Base-by-base conservation (phyloP, 2,888 invertebrate genomes). In the Bellardia pandia region DNA sequence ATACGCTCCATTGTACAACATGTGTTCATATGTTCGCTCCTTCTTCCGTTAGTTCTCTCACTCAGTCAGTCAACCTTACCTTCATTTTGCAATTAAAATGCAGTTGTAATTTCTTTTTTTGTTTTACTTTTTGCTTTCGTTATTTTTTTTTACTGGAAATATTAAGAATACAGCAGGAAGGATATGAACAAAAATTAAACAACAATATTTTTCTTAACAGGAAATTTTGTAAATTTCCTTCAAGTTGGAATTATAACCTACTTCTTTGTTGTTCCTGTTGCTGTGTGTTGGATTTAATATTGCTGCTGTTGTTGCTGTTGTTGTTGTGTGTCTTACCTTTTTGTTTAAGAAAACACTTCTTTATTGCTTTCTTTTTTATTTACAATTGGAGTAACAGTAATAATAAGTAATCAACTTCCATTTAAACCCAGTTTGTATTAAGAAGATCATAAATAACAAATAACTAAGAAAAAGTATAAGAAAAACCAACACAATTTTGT, bases 391-490 rank as follows among this genome's bases (percentile, higher is more conserved):
- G 14, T 23, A 72, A 37, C 51, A 81, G 64, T 51, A 77, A 77
- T 66, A 60, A 71, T 71, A 64, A 62, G 56, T 74, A 68, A 84
- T 87, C 84, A 84, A 87, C 81, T 87, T 84, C 42, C 40, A 74
- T 80, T 81, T 81, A 74, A 74, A 62, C 37, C 58, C 40, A 51
- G 53, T 74, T 84, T 81, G 62, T 75, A 84, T 81, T 81, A 85
- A 84, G 64, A 85, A 69, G 56, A 81, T 80, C 84, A 79, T 85
- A 87, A 87, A 87, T 87, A 80, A 86, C 72, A 80, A 79, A 86
- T 80, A 77, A 81, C 51, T 42, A 45, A 37, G 9, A 53, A 60
- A 56, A 11, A 42, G 16, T n/a, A 48, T 16, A 74, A 40, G 56
- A 16, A 56, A 16, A 58, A 30, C 1, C 9, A 53, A 51, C 37